These are phyloP conservation scores for Lepidochrysops patricia DNA, from an alignment of 2,888 invertebrate species.

Conservation along the genomic window DNA sequence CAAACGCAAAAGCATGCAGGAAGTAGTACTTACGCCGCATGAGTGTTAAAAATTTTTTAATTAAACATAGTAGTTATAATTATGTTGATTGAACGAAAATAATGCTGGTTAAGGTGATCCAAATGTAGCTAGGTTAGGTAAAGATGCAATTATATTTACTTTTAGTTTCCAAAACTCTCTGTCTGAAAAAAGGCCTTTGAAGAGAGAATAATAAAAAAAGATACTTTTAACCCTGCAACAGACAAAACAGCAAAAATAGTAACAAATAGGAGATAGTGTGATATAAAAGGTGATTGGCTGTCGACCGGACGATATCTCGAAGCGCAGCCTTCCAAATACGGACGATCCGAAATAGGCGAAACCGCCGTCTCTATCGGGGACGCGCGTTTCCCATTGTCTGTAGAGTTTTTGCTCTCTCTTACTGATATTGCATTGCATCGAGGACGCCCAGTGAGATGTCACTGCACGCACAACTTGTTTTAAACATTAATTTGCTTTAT, in stretches of 20 bases:
- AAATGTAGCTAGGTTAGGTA: too few relatives aligned
- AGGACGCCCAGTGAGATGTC: slow-evolving; percentile 37
- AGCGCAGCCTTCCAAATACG: slow-evolving; percentile 71
- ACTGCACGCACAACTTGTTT: slow-evolving; percentile 29
- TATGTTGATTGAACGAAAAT: too few relatives aligned
- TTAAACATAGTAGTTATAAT: too few relatives aligned
- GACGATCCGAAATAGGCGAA: slow-evolving; percentile 65
- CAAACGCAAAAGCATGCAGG: too few relatives aligned
- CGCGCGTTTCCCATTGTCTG: slow-evolving; percentile 61
- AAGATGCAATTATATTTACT: too few relatives aligned
- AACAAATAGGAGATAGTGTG: slow-evolving; percentile 18
- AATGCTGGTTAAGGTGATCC: too few relatives aligned
- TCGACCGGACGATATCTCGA: slow-evolving; percentile 58
- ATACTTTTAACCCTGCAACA: neutral
- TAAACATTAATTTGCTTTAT: neutral
- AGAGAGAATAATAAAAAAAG: too few relatives aligned
- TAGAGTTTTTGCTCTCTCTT: slow-evolving; percentile 35
- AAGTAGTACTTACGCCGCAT: too few relatives aligned
- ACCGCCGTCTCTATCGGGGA: slow-evolving; percentile 49
- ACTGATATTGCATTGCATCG: slow-evolving; percentile 41
- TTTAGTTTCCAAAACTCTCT: too few relatives aligned
- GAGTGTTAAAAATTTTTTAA: too few relatives aligned
- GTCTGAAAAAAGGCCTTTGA: too few relatives aligned
- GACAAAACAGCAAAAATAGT: slow-evolving; percentile 2
- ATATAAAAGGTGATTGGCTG: slow-evolving; percentile 44